Evolutionary conservation across 1,140 invertebrate genomes (phyloP).

Genomic region (Centruroides sculpturatus): DNA sequence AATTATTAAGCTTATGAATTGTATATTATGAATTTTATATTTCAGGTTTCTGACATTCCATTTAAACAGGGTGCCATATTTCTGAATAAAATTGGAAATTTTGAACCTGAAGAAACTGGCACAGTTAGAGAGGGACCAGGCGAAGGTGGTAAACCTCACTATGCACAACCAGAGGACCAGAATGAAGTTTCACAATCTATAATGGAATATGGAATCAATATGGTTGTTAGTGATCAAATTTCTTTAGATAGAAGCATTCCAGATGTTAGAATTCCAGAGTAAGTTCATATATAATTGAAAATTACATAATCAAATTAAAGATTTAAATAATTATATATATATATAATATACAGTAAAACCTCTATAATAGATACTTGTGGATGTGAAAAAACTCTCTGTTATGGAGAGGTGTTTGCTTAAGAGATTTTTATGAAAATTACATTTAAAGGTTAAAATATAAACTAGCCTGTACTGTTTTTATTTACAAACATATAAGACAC

Average conservation of each 20-base stretch:
- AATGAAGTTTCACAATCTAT: conserved; percentile 62
- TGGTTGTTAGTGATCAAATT: conserved; percentile 91
- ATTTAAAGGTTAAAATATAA: too few relatives aligned
- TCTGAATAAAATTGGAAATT: conserved; percentile 30
- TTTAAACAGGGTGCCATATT: conserved; percentile 22
- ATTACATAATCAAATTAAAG: too few relatives aligned
- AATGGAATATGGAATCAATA: conserved; percentile 90
- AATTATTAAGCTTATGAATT: background rate
- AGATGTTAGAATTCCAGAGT: conserved; percentile 73
- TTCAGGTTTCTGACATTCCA: background rate
- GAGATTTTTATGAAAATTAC: too few relatives aligned
- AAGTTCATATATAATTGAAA: conserved; percentile 23
- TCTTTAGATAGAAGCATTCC: conserved; percentile 60
- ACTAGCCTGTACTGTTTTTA: too few relatives aligned
- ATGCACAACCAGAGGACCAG: conserved; percentile 45
- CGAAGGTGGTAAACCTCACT: conserved; percentile 62
- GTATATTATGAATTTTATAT: background rate
- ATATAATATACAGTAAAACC: too few relatives aligned
- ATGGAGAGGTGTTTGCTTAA: too few relatives aligned
- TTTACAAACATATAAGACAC: too few relatives aligned
- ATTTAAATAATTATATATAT: too few relatives aligned
- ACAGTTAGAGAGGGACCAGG: conserved; percentile 55
- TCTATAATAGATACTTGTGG: too few relatives aligned
- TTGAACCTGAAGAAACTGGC: conserved; percentile 35
- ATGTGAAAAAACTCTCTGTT: too few relatives aligned